A percentile compares a stretch with the other conserved stretches of the same genome.
These are phyloP conservation scores for Acromyrmex heyeri DNA, from an alignment of 1,140 invertebrate species.

Conservation along the genomic window DNA sequence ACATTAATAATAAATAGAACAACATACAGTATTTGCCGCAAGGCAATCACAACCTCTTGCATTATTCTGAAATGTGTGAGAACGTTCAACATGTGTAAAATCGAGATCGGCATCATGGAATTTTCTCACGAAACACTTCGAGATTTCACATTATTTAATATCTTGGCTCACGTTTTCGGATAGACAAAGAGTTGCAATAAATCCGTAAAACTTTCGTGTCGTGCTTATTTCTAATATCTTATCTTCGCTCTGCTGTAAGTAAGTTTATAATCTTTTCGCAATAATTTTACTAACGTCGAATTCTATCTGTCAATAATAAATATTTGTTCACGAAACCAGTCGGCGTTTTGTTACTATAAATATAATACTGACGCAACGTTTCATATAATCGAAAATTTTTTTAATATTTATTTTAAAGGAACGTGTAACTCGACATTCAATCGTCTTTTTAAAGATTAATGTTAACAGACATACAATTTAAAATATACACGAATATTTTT, in stretches of 20 bases:
- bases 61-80: constrained; percentile 33
- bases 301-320: background rate
- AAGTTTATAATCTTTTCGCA: background rate
- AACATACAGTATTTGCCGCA: background rate
- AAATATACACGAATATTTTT: background rate
- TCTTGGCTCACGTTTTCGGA: background rate
- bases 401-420: background rate
- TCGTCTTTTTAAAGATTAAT: constrained; percentile 37
- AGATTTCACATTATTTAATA: background rate
- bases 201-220: background rate
- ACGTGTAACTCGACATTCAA: background rate
- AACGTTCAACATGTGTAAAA: background rate
- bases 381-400: constrained; percentile 29
- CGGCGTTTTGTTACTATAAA: background rate
- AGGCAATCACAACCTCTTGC: background rate
- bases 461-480: background rate
- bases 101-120: background rate
- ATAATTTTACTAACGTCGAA: background rate
- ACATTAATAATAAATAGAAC: constrained; percentile 48
- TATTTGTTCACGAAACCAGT: background rate
- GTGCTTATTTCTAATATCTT: background rate
- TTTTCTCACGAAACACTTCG: background rate
- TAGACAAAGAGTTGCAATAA: background rate
- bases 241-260: background rate
- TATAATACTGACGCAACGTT: constrained; percentile 12